phyloP scores from a whole-genome alignment of 2,797 vertebrate genomes.

The Brachyalestes nurse region DNA sequence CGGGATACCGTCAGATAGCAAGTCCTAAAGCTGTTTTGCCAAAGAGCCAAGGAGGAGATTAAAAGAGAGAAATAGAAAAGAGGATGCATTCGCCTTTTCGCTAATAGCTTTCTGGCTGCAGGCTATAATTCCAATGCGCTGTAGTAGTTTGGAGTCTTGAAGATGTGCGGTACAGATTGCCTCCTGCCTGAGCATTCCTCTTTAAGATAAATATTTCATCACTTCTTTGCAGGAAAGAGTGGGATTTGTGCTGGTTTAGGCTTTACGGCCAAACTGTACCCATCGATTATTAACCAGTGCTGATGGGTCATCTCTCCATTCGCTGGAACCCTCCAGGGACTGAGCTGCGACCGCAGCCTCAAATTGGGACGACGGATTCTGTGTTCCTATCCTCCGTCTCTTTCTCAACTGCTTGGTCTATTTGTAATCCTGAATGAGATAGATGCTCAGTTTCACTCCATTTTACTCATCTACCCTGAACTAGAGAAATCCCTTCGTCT shows the following conservation, averaged over 20 bases:
- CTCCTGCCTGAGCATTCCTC: not conserved
- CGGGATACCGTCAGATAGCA: not conserved
- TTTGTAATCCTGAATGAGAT: not conserved
- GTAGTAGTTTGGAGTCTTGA: not conserved
- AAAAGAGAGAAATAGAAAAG: slow-evolving; percentile 21
- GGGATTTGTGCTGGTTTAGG: slow-evolving; percentile 66
- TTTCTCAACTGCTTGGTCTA: not conserved
- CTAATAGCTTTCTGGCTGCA: not conserved
- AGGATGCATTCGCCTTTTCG: not conserved
- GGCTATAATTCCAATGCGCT: not conserved
- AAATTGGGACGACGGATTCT: not conserved
- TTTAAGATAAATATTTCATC: slow-evolving; percentile 70
- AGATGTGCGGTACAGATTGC: not conserved
- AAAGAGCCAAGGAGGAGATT: slow-evolving; percentile 1
- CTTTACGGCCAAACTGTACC: slow-evolving; percentile 59
- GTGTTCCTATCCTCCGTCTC: not conserved
- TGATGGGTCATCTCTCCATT: slow-evolving; percentile 66
- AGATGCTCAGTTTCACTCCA: not conserved
- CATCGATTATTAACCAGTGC: slow-evolving; percentile 73
- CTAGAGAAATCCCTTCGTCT: not conserved
- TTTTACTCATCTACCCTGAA: not conserved
- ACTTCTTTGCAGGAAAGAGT: slow-evolving; percentile 35
- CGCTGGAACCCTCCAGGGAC: slow-evolving; percentile 44
- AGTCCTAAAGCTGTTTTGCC: not conserved
- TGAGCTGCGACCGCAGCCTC: not conserved